phyloP scores from a whole-genome alignment of 2,888 invertebrate species.

The Drosophila paucipuncta region DNA sequence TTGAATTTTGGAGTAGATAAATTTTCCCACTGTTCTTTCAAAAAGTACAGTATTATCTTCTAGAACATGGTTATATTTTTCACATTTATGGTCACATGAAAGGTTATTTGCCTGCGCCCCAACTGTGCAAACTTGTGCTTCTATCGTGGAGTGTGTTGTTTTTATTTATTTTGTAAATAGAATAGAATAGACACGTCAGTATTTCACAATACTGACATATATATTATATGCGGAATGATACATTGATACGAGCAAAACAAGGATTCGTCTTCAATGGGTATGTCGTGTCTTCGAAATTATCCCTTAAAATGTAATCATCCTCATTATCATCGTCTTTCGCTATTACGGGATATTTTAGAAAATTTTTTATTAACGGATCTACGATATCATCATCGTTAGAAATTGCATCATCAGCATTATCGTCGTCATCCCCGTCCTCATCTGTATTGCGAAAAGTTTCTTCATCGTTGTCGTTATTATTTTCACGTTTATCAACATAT shows the following conservation, averaged over 20 bases:
- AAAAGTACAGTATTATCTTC: not conserved
- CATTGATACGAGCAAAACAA: slow-evolving; percentile 53
- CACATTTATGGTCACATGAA: not conserved
- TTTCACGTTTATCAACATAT: slow-evolving; percentile 2
- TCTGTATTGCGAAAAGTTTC: not conserved
- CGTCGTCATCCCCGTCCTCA: not conserved
- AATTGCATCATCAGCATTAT: not conserved
- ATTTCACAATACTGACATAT: not conserved
- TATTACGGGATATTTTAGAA: not conserved
- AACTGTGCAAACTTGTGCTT: slow-evolving; percentile 53
- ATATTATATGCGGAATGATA: not conserved
- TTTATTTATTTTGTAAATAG: not conserved
- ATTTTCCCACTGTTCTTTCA: not conserved
- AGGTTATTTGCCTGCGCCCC: slow-evolving; percentile 29
- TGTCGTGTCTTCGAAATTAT: not conserved
- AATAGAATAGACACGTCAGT: slow-evolving; percentile 33
- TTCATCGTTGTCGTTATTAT: slow-evolving; percentile 7
- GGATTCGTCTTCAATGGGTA: slow-evolving; percentile 25
- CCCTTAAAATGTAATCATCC: not conserved
- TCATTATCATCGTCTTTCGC: not conserved
- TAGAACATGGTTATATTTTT: not conserved
- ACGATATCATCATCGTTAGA: not conserved
- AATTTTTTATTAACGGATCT: not conserved
- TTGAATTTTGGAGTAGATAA: not conserved
- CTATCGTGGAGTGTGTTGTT: not conserved